phyloP scores from a whole-genome alignment of 2,113 vertebrate species.

The Anseranas semipalmata region DNA sequence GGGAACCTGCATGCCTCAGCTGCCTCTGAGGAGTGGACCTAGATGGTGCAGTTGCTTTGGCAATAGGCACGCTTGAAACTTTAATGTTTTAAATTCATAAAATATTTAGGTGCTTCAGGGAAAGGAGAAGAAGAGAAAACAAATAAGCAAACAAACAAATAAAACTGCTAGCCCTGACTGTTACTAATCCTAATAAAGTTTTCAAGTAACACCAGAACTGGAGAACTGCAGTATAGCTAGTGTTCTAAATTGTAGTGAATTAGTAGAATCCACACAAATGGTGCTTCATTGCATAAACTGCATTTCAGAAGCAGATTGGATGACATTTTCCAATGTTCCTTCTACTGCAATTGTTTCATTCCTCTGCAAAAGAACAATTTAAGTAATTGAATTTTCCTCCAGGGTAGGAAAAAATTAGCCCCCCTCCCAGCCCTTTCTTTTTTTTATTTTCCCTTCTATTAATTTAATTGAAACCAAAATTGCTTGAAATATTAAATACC shows the following conservation, averaged over 20 bases:
- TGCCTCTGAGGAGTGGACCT: background rate
- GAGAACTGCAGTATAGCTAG: background rate
- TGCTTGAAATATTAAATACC: slow-evolving; percentile 44
- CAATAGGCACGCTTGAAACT: background rate
- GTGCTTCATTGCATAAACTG: slow-evolving; percentile 8
- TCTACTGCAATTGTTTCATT: slow-evolving; percentile 58
- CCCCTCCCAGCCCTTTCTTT: background rate
- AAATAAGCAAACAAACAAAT: background rate
- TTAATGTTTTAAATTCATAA: background rate
- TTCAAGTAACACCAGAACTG: background rate
- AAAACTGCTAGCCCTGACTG: background rate
- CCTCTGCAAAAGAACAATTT: slow-evolving; percentile 37
- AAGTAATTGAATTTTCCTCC: slow-evolving; percentile 49
- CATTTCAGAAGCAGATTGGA: slow-evolving; percentile 2
- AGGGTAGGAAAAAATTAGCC: slow-evolving; percentile 50
- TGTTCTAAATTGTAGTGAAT: background rate
- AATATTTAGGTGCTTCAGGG: background rate
- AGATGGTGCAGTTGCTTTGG: background rate
- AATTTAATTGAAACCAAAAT: slow-evolving; percentile 57
- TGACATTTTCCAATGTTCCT: slow-evolving; percentile 25
- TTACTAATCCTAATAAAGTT: background rate
- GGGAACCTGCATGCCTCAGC: background rate
- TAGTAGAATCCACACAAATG: background rate
- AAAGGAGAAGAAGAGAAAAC: background rate
- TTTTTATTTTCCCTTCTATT: slow-evolving; percentile 38